Base-by-base conservation (phyloP, 2,113 vertebrate genomes). In the Oncorhynchus kisutch region DNA sequence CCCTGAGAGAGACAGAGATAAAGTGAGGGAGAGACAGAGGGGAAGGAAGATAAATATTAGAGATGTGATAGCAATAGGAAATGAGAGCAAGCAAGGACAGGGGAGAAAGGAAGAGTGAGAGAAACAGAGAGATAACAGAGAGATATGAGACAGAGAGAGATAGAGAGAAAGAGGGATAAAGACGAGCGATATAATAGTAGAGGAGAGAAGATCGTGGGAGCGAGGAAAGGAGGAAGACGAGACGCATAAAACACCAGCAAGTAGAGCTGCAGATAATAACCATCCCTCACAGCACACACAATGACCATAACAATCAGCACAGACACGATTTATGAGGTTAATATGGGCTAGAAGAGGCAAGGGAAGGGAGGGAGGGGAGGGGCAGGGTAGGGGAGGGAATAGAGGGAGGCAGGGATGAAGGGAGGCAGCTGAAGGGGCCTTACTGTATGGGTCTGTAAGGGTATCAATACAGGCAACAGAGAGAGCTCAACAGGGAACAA, bases 221-320 rank as follows among this genome's bases (percentile, higher is more conserved):
- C 0, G 51, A 14, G 25, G 25, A 16, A 25, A n/a, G 27, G 24
- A 71, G 24, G 83, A 54, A 84, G 86, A 87, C 83, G 51, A 91
- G 84, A 88, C 81, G 51, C 85, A 93, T 93, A 91, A 93, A 94
- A 83, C 81, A 89, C 84, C 81, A 81, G 75, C 71, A 89, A 92
- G 87, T 79, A 75, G 87, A 88, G 84, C 81, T 81, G 82, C 75
- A 78, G 88, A 91, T 93, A 92, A 93, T 93, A 93, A 92, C 91
- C 91, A 92, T 93, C 84, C 83, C 92, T 93, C 92, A 92, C 87
- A 83, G 90, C 90, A 82, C 88, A 91, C 89, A 91, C 92, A 92
- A 90, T 93, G 92, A 93, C 92, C 93, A 93, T 90, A 91, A 93
- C 92, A 90, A 92, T 91, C 86, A 87, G 85, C 89, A 85, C 79